A percentile compares a stretch with the other conserved stretches of the same genome.
phyloP scores from a whole-genome alignment of 2,888 invertebrate genomes.

The Labia minor region DNA sequence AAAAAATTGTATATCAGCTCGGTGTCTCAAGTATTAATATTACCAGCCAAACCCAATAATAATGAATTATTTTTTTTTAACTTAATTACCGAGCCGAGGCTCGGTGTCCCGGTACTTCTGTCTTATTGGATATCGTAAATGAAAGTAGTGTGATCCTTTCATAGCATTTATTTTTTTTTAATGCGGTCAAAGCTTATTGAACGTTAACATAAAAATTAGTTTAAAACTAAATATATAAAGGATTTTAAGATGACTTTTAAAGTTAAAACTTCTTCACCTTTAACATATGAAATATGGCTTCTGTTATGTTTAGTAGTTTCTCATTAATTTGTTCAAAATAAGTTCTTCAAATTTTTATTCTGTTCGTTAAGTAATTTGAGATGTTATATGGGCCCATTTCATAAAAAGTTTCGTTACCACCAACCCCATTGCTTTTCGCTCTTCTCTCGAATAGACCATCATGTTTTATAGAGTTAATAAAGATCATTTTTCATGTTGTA shows the following conservation, averaged over 20 bases:
- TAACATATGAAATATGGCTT: background rate
- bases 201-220: too few species aligned
- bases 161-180: too few species aligned
- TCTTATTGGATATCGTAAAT: too few species aligned
- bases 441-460: background rate
- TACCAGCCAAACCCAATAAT: too few species aligned
- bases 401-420: constrained; percentile 1
- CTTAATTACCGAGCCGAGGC: too few species aligned
- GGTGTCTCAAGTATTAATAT: too few species aligned
- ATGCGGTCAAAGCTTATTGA: too few species aligned
- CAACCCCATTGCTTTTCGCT: too few species aligned
- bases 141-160: too few species aligned
- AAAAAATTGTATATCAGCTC: too few species aligned
- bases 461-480: constrained; percentile 13
- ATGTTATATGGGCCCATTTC: constrained; percentile 5
- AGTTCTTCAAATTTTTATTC: constrained; percentile 8
- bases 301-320: background rate
- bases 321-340: constrained; percentile 5
- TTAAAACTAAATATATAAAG: background rate
- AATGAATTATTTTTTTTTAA: too few species aligned
- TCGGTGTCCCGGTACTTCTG: too few species aligned
- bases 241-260: background rate
- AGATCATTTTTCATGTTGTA: constrained; percentile 7
- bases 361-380: constrained; percentile 2
- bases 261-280: background rate